These are phyloP conservation scores for Ciona savignyi DNA, from an alignment of 23 tunicate species.

Conservation along the genomic window DNA sequence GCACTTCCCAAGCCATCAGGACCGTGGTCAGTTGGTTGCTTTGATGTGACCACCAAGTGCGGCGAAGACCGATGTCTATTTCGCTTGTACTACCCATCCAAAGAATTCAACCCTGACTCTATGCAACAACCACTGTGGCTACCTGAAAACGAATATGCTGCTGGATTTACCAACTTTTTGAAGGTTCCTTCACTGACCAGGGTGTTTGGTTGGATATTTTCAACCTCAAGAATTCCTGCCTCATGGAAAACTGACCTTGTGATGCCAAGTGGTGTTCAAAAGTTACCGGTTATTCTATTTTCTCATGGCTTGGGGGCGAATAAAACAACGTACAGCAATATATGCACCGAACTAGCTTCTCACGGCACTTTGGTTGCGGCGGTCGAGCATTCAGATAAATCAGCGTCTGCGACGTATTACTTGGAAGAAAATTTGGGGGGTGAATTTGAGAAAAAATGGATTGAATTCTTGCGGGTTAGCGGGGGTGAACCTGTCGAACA, in stretches of 20 bases:
- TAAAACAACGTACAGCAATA: slow-evolving; percentile 25
- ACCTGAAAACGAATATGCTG: slow-evolving; percentile 18
- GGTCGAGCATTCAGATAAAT: slow-evolving; percentile 62
- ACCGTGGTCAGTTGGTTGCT: slow-evolving; percentile 44
- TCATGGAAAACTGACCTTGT: slow-evolving; percentile 26
- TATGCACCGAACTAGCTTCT: slow-evolving; percentile 67
- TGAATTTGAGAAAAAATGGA: slow-evolving; percentile 14
- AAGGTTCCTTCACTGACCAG: slow-evolving; percentile 7
- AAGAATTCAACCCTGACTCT: neutral
- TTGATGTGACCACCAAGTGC: slow-evolving; percentile 44
- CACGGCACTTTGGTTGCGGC: slow-evolving; percentile 73
- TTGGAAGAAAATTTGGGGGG: slow-evolving; percentile 8
- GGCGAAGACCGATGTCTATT: slow-evolving; percentile 51
- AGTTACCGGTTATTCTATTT: slow-evolving; percentile 52
- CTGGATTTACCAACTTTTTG: slow-evolving; percentile 38
- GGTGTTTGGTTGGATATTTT: slow-evolving; percentile 26
- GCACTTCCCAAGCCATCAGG: slow-evolving; percentile 40
- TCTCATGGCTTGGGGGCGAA: slow-evolving; percentile 64
- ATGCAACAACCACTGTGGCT: slow-evolving; percentile 27
- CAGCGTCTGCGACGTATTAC: slow-evolving; percentile 61
- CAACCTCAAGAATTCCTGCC: slow-evolving; percentile 18
- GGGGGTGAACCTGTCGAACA: slow-evolving; percentile 27
- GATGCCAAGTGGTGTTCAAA: slow-evolving; percentile 11
- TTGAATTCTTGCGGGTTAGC: slow-evolving; percentile 10
- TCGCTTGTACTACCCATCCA: slow-evolving; percentile 48